Percentiles rank a stretch among this genome's conserved stretches.
Conservation (phyloP, 2,888 invertebrate genomes). For the Drosophila testacea region DNA sequence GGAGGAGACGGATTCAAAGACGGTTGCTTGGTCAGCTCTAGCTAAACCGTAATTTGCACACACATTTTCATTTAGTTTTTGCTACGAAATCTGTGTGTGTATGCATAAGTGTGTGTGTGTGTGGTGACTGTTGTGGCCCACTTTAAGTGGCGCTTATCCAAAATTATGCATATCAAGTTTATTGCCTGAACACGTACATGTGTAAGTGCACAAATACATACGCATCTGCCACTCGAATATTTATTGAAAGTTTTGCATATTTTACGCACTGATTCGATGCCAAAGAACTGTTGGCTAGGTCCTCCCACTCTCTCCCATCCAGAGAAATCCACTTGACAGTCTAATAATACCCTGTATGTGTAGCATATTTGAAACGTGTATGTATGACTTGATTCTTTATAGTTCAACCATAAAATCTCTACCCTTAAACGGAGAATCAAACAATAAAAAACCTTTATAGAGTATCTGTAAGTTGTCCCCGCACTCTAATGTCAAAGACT, state of each 20-base stretch:
- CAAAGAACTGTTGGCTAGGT: conserved; percentile 30
- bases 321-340: conserved; percentile 28
- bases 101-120: neutral
- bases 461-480: too few species aligned
- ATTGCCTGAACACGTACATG: conserved; percentile 48
- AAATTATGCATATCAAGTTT: conserved; percentile 77
- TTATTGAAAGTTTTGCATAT: conserved; percentile 67
- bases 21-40: conserved; percentile 31
- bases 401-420: too few species aligned
- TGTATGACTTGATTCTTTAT: too few species aligned
- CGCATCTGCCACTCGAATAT: conserved; percentile 17
- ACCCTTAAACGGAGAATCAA: too few species aligned
- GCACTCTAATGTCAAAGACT: too few species aligned
- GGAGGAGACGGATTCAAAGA: neutral
- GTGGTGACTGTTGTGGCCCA: conserved; percentile 18
- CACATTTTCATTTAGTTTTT: conserved; percentile 64
- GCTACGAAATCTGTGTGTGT: neutral
- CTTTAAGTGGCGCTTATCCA: conserved; percentile 63
- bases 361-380: too few species aligned
- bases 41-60: conserved; percentile 61
- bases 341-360: conserved; percentile 3
- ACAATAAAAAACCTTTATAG: too few species aligned
- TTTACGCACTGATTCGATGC: conserved; percentile 68
- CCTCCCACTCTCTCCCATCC: neutral
- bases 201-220: conserved; percentile 11